Evolutionary conservation across 1,140 invertebrate genomes (phyloP), one percentile per base, ranked within the genome.

Genomic region (Fopius arisanus): DNA sequence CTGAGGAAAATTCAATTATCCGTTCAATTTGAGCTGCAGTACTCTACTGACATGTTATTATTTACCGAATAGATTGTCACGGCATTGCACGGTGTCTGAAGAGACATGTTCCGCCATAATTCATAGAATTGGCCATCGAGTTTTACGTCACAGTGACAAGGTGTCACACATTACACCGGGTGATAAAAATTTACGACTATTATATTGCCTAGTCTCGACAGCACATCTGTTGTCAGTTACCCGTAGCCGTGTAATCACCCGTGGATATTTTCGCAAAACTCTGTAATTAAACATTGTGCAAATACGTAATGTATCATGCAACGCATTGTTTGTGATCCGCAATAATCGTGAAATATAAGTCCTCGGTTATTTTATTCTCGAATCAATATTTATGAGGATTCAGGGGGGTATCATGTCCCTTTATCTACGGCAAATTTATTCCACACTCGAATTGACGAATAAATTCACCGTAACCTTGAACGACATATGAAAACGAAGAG

Each of bases 121-220:
- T 59, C 54, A 59, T 59, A 28, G 26, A 59, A 59, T 59, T 21
- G 54, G 10, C 54, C 33, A 29, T 65, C 62, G 28, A 33, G n/a
- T 29, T 31, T 65, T 33, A 65, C 29, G 29, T 31, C 28, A 29
- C 19, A 31, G 29, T 33, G 28, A 33, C 1, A n/a, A 59, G 54
- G 54, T 59, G 54, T 26, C 23, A 59, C 19, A 19, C 54, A 59
- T 59, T 59, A 23, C 23, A 28, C 6, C 19, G 14, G 9, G 23
- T 28, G 54, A 59, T 59, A 59, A 59, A 59, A 59, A 59, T 59
- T 59, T 28, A 59, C 54, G 54, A 59, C 2, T 26, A 59, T 59
- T 59, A 19, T 59, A 59, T 59, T 59, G 23, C 54, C 23, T 23
- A 21, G 0, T 26, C 23, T 59, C 54, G 10, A 26, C 19, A 26